Conservation (phyloP, 1,140 invertebrate genomes). For the Contarinia nasturtii region DNA sequence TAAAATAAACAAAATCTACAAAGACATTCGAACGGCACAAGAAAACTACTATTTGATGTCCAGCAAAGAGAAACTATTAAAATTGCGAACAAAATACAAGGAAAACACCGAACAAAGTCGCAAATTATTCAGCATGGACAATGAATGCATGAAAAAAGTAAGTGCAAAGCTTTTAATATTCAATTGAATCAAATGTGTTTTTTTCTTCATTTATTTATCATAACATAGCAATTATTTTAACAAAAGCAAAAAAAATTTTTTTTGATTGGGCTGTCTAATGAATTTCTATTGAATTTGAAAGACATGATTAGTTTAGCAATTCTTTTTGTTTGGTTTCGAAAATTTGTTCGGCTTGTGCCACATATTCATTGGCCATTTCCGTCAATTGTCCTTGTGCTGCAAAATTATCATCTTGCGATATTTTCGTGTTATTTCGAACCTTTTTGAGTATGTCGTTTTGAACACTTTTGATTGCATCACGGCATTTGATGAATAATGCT, state of each 20-base stretch:
- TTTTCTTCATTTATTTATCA: too few relatives aligned
- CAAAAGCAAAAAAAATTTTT: too few relatives aligned
- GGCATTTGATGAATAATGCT: slow-evolving; percentile 55
- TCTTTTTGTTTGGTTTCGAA: slow-evolving; percentile 50
- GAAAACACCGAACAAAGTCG: slow-evolving; percentile 14
- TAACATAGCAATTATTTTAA: too few relatives aligned
- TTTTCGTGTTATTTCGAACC: slow-evolving; percentile 39
- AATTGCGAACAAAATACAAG: slow-evolving; percentile 15
- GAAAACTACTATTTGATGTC: slow-evolving; percentile 11
- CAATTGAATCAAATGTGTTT: too few relatives aligned
- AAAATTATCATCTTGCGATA: slow-evolving; percentile 45
- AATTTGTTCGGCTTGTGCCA: slow-evolving; percentile 43
- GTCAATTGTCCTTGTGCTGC: slow-evolving; percentile 46
- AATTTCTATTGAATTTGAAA: too few relatives aligned
- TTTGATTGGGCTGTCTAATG: too few relatives aligned
- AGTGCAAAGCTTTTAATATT: slow-evolving; percentile 3
- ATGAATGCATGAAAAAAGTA: slow-evolving; percentile 13
- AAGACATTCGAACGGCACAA: slow-evolving; percentile 10
- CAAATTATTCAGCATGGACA: slow-evolving; percentile 12
- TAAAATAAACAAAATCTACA: slow-evolving; percentile 17
- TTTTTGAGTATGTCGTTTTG: slow-evolving; percentile 54
- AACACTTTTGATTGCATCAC: slow-evolving; percentile 54
- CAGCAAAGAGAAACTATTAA: slow-evolving; percentile 16
- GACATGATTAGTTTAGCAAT: slow-evolving; percentile 22
- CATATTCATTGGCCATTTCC: slow-evolving; percentile 41